phyloP scores from a whole-genome alignment of 2,113 vertebrate species.

The Eretmochelys imbricata region DNA sequence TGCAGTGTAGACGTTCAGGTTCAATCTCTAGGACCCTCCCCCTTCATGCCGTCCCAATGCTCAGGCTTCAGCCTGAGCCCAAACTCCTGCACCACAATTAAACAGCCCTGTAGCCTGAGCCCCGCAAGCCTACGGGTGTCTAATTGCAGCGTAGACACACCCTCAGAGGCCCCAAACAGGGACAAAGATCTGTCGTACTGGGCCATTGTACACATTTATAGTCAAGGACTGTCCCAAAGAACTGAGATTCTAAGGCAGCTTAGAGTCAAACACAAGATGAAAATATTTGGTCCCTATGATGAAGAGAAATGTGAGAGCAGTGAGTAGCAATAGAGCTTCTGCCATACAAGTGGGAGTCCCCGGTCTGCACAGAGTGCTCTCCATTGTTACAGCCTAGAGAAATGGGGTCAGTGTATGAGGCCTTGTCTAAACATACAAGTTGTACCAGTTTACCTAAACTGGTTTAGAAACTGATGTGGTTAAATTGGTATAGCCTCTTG shows the following conservation, averaged over 20 bases:
- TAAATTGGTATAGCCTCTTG: not conserved
- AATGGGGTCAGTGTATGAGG: not conserved
- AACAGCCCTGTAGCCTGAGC: not conserved
- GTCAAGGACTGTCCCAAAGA: not conserved
- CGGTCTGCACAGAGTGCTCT: not conserved
- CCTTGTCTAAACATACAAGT: not conserved
- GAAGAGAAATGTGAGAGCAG: not conserved
- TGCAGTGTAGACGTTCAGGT: not conserved
- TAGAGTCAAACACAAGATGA: too few relatives aligned
- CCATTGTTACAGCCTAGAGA: not conserved
- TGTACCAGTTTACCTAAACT: not conserved
- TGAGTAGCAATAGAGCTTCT: not conserved
- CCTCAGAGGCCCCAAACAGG: not conserved
- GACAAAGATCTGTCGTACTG: not conserved
- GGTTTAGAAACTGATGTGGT: rapidly evolving
- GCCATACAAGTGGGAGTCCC: rapidly evolving
- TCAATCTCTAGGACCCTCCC: not conserved
- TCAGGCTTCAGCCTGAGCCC: not conserved
- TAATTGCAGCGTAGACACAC: too few relatives aligned
- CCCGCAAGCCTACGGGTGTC: not conserved
- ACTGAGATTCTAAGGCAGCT: rapidly evolving
- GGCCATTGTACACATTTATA: rapidly evolving
- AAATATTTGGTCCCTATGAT: not conserved
- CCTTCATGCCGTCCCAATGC: not conserved
- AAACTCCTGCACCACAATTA: not conserved